A percentile compares a stretch with the other conserved stretches of the same genome.
phyloP scores from a whole-genome alignment of 2,113 vertebrate species.

The Peromyscus maniculatus region DNA sequence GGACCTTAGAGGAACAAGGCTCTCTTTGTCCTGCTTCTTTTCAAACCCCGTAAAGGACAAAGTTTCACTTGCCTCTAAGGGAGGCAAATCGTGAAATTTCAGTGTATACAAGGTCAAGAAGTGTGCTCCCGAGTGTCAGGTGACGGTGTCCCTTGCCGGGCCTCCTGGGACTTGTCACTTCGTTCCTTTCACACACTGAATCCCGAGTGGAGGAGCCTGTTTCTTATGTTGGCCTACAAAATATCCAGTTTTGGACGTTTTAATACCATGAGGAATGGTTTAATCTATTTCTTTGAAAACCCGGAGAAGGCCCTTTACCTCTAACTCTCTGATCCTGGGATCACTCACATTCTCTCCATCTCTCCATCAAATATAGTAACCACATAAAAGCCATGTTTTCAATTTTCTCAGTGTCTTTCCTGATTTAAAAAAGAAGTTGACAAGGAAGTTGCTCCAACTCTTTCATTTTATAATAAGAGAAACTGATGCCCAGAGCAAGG shows the following conservation, averaged over 20 bases:
- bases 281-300: conserved; percentile 71
- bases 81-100: conserved; percentile 64
- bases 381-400: conserved; percentile 13
- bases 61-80: conserved; percentile 67
- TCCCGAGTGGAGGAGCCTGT: conserved; percentile 62
- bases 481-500: neutral
- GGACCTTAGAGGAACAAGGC: conserved; percentile 65
- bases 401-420: conserved; percentile 39
- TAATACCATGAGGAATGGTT: conserved; percentile 59
- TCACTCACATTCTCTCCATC: neutral
- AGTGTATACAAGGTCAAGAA: conserved; percentile 74
- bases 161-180: conserved; percentile 4
- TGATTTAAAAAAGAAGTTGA: conserved; percentile 17
- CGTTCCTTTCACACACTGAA: conserved; percentile 25
- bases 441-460: neutral
- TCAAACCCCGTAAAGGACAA: conserved; percentile 74
- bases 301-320: conserved; percentile 21
- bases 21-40: conserved; percentile 68
- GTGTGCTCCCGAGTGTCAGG: conserved; percentile 65
- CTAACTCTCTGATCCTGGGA: conserved; percentile 1
- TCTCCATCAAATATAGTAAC: conserved; percentile 15
- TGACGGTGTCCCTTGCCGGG: conserved; percentile 54
- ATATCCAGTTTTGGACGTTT: conserved; percentile 69
- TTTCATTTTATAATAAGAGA: conserved; percentile 40
- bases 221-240: conserved; percentile 63